These are phyloP conservation scores for Brachyrhaphis roseni DNA, from an alignment of 2,797 vertebrate genomes.

Conservation along the genomic window DNA sequence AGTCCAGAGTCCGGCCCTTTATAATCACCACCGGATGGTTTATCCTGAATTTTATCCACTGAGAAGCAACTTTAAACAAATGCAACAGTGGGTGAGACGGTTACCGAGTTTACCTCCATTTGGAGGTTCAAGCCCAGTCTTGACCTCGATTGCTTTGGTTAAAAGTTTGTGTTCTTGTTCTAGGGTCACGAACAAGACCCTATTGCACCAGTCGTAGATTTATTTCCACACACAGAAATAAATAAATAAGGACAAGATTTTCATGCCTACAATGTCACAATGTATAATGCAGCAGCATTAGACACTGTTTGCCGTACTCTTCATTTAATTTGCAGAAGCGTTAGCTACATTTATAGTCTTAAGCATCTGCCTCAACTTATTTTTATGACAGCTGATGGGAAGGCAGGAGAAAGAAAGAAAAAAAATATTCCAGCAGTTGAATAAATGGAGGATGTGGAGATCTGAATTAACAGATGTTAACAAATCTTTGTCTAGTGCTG, in stretches of 20 bases:
- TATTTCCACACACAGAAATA: slow-evolving; percentile 31
- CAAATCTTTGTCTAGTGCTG: neutral
- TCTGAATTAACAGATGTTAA: neutral
- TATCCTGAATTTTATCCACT: neutral
- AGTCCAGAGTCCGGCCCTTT: neutral
- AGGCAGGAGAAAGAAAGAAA: slow-evolving; percentile 15
- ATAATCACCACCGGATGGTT: neutral
- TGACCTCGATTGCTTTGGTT: neutral
- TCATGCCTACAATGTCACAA: slow-evolving; percentile 49
- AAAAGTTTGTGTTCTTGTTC: slow-evolving; percentile 44
- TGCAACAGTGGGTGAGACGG: neutral
- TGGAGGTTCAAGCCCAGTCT: slow-evolving; percentile 22
- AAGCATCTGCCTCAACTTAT: slow-evolving; percentile 58
- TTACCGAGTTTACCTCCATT: neutral
- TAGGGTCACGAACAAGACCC: slow-evolving; percentile 47
- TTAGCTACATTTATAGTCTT: slow-evolving; percentile 53
- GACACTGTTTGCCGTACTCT: slow-evolving; percentile 50
- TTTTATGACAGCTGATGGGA: slow-evolving; percentile 52
- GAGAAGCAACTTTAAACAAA: neutral
- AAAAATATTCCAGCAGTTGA: slow-evolving; percentile 16
- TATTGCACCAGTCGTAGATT: slow-evolving; percentile 36
- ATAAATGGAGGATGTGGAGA: slow-evolving; percentile 42
- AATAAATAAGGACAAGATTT: slow-evolving; percentile 44
- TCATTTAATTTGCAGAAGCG: slow-evolving; percentile 56
- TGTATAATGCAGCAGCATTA: slow-evolving; percentile 55